Percentiles rank a stretch among this genome's conserved stretches.
phyloP scores from a whole-genome alignment of 2,797 vertebrate genomes.

The Smutsia gigantea region DNA sequence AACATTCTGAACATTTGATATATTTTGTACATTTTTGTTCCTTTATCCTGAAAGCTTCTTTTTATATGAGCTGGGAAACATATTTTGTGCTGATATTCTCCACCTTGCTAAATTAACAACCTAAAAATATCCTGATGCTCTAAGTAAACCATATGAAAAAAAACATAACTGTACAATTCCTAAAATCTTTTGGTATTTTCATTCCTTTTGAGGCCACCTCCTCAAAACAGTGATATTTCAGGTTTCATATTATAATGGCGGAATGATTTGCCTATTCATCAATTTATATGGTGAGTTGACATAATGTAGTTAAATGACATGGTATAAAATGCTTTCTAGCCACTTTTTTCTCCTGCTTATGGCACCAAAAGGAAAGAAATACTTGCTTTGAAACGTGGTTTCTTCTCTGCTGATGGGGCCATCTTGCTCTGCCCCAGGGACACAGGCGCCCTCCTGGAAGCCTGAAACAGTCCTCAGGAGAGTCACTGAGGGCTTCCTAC shows the following conservation, averaged over 20 bases:
- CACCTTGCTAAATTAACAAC: neutral
- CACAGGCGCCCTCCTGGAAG: neutral
- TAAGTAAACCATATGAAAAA: neutral
- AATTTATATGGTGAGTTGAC: neutral
- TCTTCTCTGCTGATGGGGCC: neutral
- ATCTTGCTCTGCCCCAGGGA: neutral
- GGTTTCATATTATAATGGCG: neutral
- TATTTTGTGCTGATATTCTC: neutral
- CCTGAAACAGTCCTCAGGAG: neutral
- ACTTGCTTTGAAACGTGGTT: neutral
- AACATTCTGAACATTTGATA: neutral
- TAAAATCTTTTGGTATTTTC: neutral
- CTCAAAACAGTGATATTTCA: neutral
- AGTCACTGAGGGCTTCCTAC: neutral
- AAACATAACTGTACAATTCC: neutral
- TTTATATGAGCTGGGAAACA: conserved; percentile 7
- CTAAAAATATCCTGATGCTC: neutral
- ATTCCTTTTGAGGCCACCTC: neutral
- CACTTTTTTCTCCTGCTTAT: neutral
- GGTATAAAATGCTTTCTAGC: neutral
- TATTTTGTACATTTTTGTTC: neutral
- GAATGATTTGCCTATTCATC: conserved; percentile 11
- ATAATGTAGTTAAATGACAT: neutral
- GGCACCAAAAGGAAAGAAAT: neutral
- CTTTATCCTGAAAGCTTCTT: neutral